A percentile compares a stretch with the other conserved stretches of the same genome.
Conservation (phyloP, 2,888 invertebrate species). For the Caenorhabditis japonica region DNA sequence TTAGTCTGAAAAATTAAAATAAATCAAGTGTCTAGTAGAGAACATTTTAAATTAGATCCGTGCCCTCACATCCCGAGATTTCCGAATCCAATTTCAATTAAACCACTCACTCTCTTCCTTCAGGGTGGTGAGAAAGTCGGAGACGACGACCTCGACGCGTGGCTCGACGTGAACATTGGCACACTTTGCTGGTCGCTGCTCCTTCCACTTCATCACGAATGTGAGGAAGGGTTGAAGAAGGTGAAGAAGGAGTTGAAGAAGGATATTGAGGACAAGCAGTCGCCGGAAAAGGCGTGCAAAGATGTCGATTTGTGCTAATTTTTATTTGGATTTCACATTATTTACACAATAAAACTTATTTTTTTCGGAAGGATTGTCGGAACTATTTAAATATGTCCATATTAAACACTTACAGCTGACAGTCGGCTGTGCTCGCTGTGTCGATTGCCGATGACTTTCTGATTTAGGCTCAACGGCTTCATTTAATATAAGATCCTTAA, state of each 20-base stretch:
- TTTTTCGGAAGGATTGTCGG: too few relatives aligned
- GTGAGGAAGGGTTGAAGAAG: constrained; percentile 46
- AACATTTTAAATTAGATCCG: too few relatives aligned
- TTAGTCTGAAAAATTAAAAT: too few relatives aligned
- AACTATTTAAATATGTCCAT: too few relatives aligned
- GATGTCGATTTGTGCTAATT: constrained; percentile 47
- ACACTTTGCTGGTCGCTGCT: constrained; percentile 48
- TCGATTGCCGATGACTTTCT: too few relatives aligned
- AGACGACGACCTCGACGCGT: constrained; percentile 47
- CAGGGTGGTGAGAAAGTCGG: constrained; percentile 53
- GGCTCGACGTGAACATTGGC: constrained; percentile 54
- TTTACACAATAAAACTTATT: too few relatives aligned
- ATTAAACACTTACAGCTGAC: too few relatives aligned
- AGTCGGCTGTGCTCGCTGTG: too few relatives aligned
- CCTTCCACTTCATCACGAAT: constrained; percentile 46
- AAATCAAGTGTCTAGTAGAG: too few relatives aligned
- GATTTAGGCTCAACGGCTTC: too few relatives aligned
- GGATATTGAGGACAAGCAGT: constrained; percentile 44
- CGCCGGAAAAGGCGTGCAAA: constrained; percentile 52
- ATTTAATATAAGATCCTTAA: too few relatives aligned
- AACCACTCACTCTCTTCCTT: background rate
- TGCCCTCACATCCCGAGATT: background rate
- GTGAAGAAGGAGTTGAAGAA: constrained; percentile 55
- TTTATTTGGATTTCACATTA: background rate
- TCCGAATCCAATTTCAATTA: background rate